A percentile compares a stretch with the other conserved stretches of the same genome.
These are phyloP conservation scores for Mesocentrotus franciscanus DNA, from an alignment of 53 echinoderm and acorn worm species.

Conservation along the genomic window DNA sequence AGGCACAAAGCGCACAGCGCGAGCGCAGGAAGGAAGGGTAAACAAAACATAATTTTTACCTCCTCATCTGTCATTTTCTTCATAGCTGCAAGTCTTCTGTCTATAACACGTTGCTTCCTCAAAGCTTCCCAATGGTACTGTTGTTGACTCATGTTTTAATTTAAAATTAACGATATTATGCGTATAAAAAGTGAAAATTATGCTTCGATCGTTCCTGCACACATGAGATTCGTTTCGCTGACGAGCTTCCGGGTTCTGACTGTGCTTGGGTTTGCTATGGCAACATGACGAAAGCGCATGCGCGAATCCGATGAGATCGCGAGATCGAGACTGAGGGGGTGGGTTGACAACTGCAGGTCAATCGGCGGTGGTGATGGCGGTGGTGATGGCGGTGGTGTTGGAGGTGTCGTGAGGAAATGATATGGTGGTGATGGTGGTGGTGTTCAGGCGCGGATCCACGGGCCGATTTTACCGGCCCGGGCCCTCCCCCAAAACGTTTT, in stretches of 20 bases:
- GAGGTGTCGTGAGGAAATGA: neutral
- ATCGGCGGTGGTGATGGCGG: neutral
- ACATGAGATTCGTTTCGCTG: neutral
- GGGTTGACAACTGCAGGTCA: too few species aligned
- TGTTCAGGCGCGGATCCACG: too few species aligned
- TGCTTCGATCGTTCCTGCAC: neutral
- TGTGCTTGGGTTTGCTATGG: conserved; percentile 51
- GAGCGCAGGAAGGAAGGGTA: neutral
- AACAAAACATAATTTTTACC: conserved; percentile 56
- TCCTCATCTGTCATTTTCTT: conserved; percentile 53
- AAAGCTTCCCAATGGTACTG: conserved; percentile 95
- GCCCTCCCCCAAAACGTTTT: too few species aligned
- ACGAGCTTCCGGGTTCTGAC: neutral
- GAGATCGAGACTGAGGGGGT: too few species aligned
- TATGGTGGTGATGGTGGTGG: neutral
- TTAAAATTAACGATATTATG: neutral
- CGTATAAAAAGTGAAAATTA: neutral
- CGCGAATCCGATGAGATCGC: neutral
- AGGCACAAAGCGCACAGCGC: neutral
- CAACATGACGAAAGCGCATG: conserved; percentile 10
- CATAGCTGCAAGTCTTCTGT: conserved; percentile 71
- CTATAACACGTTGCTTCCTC: conserved; percentile 86
- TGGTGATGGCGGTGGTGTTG: neutral
- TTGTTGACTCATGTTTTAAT: conserved; percentile 81
- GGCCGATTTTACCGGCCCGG: too few species aligned